Percentiles rank a stretch among this genome's conserved stretches.
Conservation (phyloP, 2,797 vertebrate genomes). For the Alauda arvensis region DNA sequence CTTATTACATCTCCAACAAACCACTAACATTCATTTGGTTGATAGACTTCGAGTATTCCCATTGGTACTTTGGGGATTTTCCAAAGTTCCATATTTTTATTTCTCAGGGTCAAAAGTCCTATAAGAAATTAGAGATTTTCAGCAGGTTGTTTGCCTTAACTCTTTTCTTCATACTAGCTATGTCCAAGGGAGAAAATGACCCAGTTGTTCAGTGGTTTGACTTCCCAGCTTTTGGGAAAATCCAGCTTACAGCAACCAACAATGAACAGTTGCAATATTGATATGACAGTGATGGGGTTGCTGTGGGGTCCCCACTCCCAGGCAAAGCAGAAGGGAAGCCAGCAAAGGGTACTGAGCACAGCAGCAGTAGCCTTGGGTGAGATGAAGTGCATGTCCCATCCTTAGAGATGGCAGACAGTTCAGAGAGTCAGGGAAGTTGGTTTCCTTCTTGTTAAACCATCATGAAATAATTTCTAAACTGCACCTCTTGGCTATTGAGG, state of each 20-base stretch:
- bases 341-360: rapidly evolving
- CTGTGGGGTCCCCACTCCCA: neutral
- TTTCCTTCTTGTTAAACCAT: neutral
- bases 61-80: neutral
- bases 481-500: neutral
- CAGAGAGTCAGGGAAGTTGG: neutral
- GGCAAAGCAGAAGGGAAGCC: neutral
- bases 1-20: neutral
- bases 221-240: neutral
- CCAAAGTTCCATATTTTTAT: neutral
- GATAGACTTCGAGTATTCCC: neutral
- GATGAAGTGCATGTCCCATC: too few relatives aligned
- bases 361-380: neutral
- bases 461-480: neutral
- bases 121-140: neutral
- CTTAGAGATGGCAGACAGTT: neutral
- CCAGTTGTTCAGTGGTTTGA: neutral
- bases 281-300: neutral
- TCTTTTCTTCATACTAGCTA: neutral
- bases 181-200: neutral
- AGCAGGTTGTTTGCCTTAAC: neutral
- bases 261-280: too few relatives aligned
- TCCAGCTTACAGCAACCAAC: neutral
- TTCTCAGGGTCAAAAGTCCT: neutral
- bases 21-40: neutral